Percentiles rank a stretch among this genome's conserved stretches.
These are phyloP conservation scores for Uria aalge DNA, from an alignment of 2,113 vertebrate genomes.

Conservation along the genomic window DNA sequence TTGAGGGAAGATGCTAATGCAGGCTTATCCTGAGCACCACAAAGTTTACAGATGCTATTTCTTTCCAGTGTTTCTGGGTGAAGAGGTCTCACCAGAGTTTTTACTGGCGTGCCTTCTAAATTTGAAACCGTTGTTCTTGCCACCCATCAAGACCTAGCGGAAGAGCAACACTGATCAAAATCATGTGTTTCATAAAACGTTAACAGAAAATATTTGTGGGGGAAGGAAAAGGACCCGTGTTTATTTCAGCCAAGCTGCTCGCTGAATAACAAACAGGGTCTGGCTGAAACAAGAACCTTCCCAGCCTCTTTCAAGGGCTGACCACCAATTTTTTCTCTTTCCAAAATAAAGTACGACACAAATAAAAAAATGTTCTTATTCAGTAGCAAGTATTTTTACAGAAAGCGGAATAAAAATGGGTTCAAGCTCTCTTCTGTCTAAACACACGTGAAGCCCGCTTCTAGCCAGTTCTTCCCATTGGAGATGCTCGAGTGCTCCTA, in stretches of 20 bases:
- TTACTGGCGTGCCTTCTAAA: neutral
- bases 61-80: neutral
- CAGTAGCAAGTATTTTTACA: neutral
- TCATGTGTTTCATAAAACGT: neutral
- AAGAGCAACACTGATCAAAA: neutral
- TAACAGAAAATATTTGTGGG: neutral
- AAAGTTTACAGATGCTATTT: neutral
- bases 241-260: neutral
- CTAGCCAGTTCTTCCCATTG: neutral
- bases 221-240: neutral
- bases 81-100: neutral
- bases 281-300: neutral
- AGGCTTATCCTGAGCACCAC: neutral
- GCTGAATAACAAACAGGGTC: neutral
- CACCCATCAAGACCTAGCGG: neutral
- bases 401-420: neutral
- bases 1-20: neutral
- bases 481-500: neutral
- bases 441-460: neutral
- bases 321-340: neutral
- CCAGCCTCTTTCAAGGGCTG: neutral
- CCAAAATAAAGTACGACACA: neutral
- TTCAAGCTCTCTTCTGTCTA: neutral
- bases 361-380: neutral
- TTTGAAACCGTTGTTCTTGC: neutral